phyloP scores from a whole-genome alignment of 2,113 vertebrate genomes.

The Myotis yumanensis region DNA sequence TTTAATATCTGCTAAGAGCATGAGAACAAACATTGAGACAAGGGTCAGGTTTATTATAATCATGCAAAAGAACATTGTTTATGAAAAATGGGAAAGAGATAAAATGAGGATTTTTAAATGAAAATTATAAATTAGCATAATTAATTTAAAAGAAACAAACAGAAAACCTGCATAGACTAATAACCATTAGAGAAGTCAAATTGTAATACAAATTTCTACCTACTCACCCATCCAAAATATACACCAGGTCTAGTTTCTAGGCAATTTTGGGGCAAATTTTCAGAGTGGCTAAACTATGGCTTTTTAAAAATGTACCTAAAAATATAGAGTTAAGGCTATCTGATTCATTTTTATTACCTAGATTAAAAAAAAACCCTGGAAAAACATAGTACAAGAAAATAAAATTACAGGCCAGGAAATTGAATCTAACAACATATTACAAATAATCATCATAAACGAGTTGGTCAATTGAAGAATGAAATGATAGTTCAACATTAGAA shows the following conservation, averaged over 20 bases:
- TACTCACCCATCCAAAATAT: not conserved
- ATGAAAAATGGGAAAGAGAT: not conserved
- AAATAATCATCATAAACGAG: not conserved
- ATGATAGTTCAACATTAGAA: not conserved
- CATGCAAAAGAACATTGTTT: not conserved
- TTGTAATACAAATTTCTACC: not conserved
- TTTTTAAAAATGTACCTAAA: conserved; percentile 23
- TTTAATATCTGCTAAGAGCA: not conserved
- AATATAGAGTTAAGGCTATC: not conserved
- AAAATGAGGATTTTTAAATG: not conserved
- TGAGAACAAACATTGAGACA: not conserved
- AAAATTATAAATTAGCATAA: not conserved
- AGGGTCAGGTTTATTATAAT: not conserved
- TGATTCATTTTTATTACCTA: conserved; percentile 49
- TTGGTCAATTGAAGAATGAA: not conserved
- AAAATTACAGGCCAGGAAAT: conserved; percentile 9
- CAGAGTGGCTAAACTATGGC: not conserved
- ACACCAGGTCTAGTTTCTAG: not conserved
- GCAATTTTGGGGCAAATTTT: not conserved
- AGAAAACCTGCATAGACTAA: not conserved
- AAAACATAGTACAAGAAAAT: not conserved
- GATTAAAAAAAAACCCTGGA: not conserved
- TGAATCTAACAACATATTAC: not conserved
- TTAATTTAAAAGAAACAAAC: not conserved
- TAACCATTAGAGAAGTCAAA: conserved; percentile 4